A percentile compares a stretch with the other conserved stretches of the same genome.
Evolutionary conservation across 2,113 vertebrate species (phyloP).

Genomic region (Tachysurus fulvidraco): DNA sequence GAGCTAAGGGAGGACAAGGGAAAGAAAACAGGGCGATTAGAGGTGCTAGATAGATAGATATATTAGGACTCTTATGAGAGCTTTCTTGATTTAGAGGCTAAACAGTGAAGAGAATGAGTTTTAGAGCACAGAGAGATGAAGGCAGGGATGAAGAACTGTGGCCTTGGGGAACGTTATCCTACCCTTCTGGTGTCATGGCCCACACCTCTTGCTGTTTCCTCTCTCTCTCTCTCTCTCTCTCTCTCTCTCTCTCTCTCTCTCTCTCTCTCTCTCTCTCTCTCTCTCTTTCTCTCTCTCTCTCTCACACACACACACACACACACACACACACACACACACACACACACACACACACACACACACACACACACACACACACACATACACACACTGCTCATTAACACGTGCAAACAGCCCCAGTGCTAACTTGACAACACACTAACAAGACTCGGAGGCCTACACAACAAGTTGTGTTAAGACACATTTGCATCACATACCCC

Average conservation of each 20-base stretch:
- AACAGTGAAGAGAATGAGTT: background rate
- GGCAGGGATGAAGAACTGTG: background rate
- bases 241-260: background rate
- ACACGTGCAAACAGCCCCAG: constrained; percentile 43
- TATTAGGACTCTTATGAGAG: constrained; percentile 19
- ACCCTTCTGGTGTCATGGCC: constrained; percentile 38
- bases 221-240: background rate
- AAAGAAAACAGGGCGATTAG: constrained; percentile 24
- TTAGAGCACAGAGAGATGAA: constrained; percentile 11
- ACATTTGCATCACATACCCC: constrained; percentile 12
- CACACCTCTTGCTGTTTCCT: constrained; percentile 24
- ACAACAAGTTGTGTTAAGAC: constrained; percentile 29
- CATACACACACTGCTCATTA: constrained; percentile 20
- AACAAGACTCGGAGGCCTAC: constrained; percentile 40
- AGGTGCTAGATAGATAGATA: constrained; percentile 24
- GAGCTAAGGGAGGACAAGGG: background rate
- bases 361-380: constrained; percentile 29
- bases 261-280: too few relatives aligned
- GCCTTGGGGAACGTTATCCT: constrained; percentile 34
- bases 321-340: too few relatives aligned
- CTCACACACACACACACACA: too few relatives aligned
- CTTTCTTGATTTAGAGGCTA: constrained; percentile 7
- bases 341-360: too few relatives aligned
- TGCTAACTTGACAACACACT: constrained; percentile 27
- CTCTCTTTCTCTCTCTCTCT: too few relatives aligned